Evolutionary conservation across 2,113 vertebrate genomes (phyloP).

Genomic region (Willisornis vidua): DNA sequence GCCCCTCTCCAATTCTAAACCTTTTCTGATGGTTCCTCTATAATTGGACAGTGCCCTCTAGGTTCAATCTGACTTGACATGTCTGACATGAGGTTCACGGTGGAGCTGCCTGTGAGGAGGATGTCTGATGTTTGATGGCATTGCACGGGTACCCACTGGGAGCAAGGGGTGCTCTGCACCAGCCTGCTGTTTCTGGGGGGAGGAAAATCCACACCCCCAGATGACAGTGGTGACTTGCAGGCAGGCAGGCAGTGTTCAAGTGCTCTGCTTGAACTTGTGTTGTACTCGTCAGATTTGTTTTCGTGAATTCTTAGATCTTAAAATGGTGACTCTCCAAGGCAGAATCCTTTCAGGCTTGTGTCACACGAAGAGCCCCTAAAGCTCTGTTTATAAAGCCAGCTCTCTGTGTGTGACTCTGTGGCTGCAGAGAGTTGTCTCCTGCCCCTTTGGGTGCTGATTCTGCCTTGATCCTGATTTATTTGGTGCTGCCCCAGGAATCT

Average conservation of each 20-base stretch:
- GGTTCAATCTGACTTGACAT: not conserved
- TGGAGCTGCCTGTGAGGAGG: not conserved
- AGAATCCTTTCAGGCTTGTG: not conserved
- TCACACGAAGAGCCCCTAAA: not conserved
- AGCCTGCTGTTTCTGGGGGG: not conserved
- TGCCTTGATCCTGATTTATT: not conserved
- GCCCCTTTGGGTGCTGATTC: not conserved
- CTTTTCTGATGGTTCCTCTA: slow-evolving; percentile 27
- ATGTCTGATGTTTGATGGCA: not conserved
- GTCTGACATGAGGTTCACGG: not conserved
- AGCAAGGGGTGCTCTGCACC: not conserved
- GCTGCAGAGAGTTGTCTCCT: not conserved
- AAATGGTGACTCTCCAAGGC: not conserved
- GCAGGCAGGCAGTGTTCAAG: not conserved
- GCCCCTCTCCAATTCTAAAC: not conserved
- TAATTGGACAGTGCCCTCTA: slow-evolving; percentile 26
- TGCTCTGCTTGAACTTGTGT: not conserved
- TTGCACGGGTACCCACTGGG: rapidly evolving
- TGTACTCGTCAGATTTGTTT: not conserved
- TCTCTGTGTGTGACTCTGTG: not conserved
- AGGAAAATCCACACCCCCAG: not conserved
- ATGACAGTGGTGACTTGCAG: not conserved
- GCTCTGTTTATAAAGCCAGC: not conserved
- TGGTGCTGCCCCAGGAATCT: not conserved
- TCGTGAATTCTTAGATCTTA: not conserved